Percentiles rank a stretch among this genome's conserved stretches.
phyloP scores from a whole-genome alignment of 2,797 vertebrate genomes.

The Clamator glandarius region DNA sequence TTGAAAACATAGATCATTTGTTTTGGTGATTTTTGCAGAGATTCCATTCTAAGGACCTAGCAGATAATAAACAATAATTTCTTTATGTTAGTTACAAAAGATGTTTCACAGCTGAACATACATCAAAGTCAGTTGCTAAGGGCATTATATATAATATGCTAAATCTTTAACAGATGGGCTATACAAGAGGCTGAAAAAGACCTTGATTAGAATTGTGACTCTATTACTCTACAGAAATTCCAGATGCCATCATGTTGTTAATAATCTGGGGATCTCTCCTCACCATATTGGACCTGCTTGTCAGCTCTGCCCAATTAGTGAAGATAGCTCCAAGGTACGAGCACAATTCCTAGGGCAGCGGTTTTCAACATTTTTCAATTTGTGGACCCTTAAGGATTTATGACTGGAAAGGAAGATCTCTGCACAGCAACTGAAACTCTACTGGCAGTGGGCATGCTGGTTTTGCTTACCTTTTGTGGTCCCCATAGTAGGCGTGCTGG shows the following conservation, averaged over 20 bases:
- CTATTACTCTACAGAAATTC: constrained; percentile 54
- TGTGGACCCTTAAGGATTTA: constrained; percentile 56
- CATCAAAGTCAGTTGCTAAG: constrained; percentile 45
- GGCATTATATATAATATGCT: constrained; percentile 37
- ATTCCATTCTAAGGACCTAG: constrained; percentile 2
- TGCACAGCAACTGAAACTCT: constrained; percentile 32
- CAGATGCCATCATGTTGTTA: constrained; percentile 56
- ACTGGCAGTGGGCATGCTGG: constrained; percentile 29
- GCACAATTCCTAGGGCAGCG: constrained; percentile 53
- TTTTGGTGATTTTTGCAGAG: constrained; percentile 13
- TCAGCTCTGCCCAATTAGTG: constrained; percentile 63
- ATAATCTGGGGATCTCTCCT: constrained; percentile 62
- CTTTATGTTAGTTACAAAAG: constrained; percentile 41
- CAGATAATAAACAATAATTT: constrained; percentile 50
- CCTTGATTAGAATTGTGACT: constrained; percentile 47
- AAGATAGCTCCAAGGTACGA: constrained; percentile 53
- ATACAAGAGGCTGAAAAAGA: constrained; percentile 43
- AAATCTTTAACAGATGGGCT: constrained; percentile 60
- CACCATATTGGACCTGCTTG: constrained; percentile 61
- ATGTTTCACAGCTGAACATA: constrained; percentile 15
- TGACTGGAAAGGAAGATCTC: constrained; percentile 9
- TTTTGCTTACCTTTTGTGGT: constrained; percentile 22
- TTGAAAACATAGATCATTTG: constrained; percentile 16
- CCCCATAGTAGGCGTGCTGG: not conserved
- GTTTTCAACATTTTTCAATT: constrained; percentile 65